phyloP scores from a whole-genome alignment of 2,888 invertebrate species.

The Diarsia brunnea region DNA sequence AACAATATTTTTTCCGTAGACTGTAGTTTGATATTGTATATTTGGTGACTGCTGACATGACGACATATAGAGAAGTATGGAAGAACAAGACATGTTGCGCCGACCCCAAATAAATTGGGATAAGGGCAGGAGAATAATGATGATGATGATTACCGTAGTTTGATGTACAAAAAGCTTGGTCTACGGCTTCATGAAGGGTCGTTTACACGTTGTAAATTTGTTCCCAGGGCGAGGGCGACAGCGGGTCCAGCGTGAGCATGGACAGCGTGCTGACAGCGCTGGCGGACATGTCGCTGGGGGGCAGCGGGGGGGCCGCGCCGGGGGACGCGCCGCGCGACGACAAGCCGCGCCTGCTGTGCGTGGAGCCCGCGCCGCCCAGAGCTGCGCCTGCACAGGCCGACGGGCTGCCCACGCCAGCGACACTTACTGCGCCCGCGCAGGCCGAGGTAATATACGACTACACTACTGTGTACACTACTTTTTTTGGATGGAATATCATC shows the following conservation, averaged over 20 bases:
- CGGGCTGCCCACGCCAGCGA: neutral
- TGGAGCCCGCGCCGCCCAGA: constrained; percentile 73
- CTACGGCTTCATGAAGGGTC: neutral
- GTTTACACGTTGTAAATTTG: neutral
- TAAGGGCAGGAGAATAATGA: too few relatives aligned
- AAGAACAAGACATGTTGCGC: too few relatives aligned
- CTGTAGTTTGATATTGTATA: too few relatives aligned
- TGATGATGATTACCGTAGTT: too few relatives aligned
- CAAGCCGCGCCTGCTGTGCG: constrained; percentile 71
- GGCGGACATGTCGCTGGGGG: constrained; percentile 83
- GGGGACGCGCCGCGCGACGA: constrained; percentile 81
- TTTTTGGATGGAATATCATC: too few relatives aligned
- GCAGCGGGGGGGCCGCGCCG: constrained; percentile 73
- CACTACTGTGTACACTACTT: too few relatives aligned
- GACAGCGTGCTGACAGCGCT: constrained; percentile 82
- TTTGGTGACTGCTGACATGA: too few relatives aligned
- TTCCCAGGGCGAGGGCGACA: constrained; percentile 85
- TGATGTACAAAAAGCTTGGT: neutral
- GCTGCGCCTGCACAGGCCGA: constrained; percentile 46
- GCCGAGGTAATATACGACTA: neutral
- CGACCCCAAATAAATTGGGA: too few relatives aligned
- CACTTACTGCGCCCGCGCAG: constrained; percentile 13
- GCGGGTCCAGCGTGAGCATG: constrained; percentile 71
- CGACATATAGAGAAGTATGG: too few relatives aligned
- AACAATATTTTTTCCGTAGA: too few relatives aligned